Conservation (phyloP, 2,113 vertebrate species). For the Heterotis niloticus region DNA sequence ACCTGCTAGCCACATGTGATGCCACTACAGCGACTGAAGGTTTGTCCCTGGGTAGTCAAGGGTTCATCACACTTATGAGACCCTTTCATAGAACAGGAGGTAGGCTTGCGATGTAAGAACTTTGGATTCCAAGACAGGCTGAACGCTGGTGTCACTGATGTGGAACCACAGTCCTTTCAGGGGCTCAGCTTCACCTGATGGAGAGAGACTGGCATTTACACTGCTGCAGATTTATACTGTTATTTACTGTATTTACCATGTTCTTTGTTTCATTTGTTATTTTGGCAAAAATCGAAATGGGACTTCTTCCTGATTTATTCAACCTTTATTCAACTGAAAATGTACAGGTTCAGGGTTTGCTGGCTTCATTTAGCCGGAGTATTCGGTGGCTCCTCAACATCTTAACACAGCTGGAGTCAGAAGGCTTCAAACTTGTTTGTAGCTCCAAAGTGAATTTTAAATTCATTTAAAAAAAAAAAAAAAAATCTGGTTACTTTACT, state of each 20-base stretch:
- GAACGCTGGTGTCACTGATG: conserved; percentile 83
- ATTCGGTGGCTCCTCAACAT: no score
- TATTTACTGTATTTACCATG: no score
- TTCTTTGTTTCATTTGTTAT: no score
- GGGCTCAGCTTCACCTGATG: conserved; percentile 56
- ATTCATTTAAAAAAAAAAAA: no score
- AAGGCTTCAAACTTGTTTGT: no score
- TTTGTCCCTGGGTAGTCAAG: neutral
- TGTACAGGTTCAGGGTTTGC: no score
- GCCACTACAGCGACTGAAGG: conserved; percentile 29
- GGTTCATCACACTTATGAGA: conserved; percentile 46
- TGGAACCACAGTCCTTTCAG: conserved; percentile 86
- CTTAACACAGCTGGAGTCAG: no score
- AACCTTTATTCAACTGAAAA: no score
- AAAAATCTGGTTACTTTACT: no score
- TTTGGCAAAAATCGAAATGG: no score
- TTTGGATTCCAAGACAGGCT: conserved; percentile 73
- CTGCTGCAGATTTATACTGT: neutral
- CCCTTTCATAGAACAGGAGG: conserved; percentile 92
- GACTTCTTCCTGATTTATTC: no score
- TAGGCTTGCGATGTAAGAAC: conserved; percentile 89
- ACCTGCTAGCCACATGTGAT: neutral
- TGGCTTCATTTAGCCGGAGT: neutral
- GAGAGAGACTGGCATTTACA: neutral
- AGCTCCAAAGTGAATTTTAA: no score